Evolutionary conservation across 2,113 vertebrate species (phyloP), one percentile per base, ranked within the genome.

Genomic region (Redunca redunca): DNA sequence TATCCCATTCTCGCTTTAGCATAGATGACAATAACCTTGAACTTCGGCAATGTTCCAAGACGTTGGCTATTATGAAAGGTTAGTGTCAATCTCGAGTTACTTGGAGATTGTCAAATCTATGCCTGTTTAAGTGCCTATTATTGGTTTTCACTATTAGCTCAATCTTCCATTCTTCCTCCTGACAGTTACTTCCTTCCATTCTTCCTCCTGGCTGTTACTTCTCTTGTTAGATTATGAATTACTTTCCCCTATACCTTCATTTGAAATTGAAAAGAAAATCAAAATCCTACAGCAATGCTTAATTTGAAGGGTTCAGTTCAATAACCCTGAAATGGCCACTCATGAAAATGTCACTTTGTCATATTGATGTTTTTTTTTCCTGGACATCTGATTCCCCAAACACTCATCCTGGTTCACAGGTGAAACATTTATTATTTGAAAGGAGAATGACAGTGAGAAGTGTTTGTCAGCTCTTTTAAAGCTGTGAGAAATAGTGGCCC

Each of bases 371-470:
- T 25, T 94, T 97, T 97, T 91, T 71, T 71, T 40, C 82, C 23
- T 83, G 82, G 82, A 96, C 94, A 93, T 95, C 50, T 91, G 94
- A 98, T 93, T 94, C 94, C 92, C 86, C 62, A 91, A 92, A 81
- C 92, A 77, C 62, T 94, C 71, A 90, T 46, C 5, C 2, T 77
- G 33, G 87, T 80, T 97, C 91, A 95, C 48, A 82, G 78, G 88
- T 95, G 93, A 97, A 77, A 94, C 46, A 50, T 86, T 86, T 95
- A 88, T 95, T 97, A 85, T 97, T 62, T 96, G 97, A 95, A 97
- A 97, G 91, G 62, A 97, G 62, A 97, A 74, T 88, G 83, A 28
- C 83, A 84, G n/a, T 81, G 91, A 96, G 67, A 95, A 81, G 40
- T 87, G 46, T 95, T 91, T 97, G 85, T 92, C 78, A 98, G 78